Percentiles rank a stretch among this genome's conserved stretches.
phyloP scores from a whole-genome alignment of 2,797 vertebrate genomes.

The Eutrigla gurnardus region DNA sequence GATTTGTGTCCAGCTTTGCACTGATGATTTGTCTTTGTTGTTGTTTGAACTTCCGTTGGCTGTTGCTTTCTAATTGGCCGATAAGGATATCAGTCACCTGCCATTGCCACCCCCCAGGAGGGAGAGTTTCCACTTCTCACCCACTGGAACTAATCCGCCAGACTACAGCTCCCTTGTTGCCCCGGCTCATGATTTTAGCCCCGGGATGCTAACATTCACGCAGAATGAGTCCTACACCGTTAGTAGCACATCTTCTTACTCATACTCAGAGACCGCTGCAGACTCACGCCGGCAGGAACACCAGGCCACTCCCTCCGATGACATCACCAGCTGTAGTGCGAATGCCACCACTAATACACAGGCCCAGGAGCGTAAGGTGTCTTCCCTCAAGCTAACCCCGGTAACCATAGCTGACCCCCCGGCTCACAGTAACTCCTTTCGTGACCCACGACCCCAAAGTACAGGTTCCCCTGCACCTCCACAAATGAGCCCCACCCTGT shows the following conservation, averaged over 20 bases:
- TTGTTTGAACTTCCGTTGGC: constrained; percentile 80
- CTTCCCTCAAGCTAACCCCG: constrained; percentile 89
- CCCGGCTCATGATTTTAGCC: constrained; percentile 76
- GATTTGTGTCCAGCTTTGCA: constrained; percentile 32
- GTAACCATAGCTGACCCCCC: constrained; percentile 80
- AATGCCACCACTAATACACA: constrained; percentile 75
- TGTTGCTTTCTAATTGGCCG: constrained; percentile 81
- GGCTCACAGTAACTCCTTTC: constrained; percentile 62
- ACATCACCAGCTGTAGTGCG: constrained; percentile 20
- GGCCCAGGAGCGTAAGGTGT: constrained; percentile 87
- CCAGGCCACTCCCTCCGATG: constrained; percentile 66
- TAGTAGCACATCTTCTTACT: constrained; percentile 86
- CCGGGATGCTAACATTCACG: constrained; percentile 66
- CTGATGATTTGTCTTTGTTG: constrained; percentile 47
- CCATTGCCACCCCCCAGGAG: constrained; percentile 89
- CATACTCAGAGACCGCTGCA: constrained; percentile 81
- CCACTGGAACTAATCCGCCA: constrained; percentile 78
- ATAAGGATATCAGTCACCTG: constrained; percentile 85
- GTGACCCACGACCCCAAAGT: constrained; percentile 41
- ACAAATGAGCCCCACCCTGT: constrained; percentile 51
- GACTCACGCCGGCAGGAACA: constrained; percentile 64
- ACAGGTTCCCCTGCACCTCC: constrained; percentile 54
- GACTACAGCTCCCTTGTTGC: constrained; percentile 74
- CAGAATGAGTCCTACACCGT: constrained; percentile 83
- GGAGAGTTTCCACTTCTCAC: constrained; percentile 86